Percentiles rank a stretch among this genome's conserved stretches.
Conservation (phyloP, 2,888 invertebrate genomes). For the Mantis religiosa region DNA sequence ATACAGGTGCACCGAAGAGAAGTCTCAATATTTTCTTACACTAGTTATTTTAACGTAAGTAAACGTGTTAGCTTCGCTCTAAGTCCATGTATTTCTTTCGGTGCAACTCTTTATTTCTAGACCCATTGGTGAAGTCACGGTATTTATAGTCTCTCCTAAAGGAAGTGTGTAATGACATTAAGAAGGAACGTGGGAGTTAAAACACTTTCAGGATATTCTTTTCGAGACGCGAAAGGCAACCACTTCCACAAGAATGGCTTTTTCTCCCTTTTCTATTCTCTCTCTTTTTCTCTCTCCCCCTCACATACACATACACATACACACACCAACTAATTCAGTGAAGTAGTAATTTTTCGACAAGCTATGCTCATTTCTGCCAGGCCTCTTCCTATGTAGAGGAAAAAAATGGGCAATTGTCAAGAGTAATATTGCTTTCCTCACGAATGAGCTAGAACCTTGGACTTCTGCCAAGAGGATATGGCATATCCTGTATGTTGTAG, state of each 20-base stretch:
- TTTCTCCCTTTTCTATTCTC: not conserved
- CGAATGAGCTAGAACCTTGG: not conserved
- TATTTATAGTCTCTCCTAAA: not conserved
- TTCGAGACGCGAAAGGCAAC: not conserved
- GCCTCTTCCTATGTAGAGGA: not conserved
- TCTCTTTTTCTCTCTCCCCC: not conserved
- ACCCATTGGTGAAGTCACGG: not conserved
- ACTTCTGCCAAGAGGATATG: not conserved
- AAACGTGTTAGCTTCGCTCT: no score
- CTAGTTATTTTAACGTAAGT: no score
- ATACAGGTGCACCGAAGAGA: no score
- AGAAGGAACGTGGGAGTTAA: not conserved
- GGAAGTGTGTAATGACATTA: not conserved
- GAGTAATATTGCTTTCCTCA: not conserved
- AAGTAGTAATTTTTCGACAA: not conserved
- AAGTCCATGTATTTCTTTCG: no score
- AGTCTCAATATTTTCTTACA: no score
- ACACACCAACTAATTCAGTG: not conserved
- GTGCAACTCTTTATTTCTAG: no score
- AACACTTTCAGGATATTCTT: not conserved
- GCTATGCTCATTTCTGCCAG: not conserved
- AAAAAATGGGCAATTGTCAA: not conserved
- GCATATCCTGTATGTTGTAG: not conserved
- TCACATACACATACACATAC: no score
- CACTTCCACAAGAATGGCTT: not conserved